phyloP scores from a whole-genome alignment of 2,888 invertebrate species.

The Stegophylla sp. region DNA sequence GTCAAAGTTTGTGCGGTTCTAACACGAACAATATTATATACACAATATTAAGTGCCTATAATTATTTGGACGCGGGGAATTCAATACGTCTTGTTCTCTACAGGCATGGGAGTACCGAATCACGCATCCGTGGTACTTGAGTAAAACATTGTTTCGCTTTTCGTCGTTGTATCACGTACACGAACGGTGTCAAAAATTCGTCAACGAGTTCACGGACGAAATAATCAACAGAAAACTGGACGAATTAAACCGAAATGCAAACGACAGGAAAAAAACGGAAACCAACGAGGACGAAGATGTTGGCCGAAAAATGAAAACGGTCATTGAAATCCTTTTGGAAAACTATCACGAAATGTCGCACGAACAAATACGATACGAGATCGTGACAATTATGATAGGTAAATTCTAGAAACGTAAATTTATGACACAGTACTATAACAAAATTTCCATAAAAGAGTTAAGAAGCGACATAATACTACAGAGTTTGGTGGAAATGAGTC shows the following conservation, averaged over 20 bases:
- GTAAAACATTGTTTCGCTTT: slow-evolving; percentile 35
- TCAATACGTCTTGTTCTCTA: too few species aligned
- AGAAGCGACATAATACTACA: too few species aligned
- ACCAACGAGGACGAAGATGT: slow-evolving; percentile 6
- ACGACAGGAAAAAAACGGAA: not conserved
- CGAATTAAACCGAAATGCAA: not conserved
- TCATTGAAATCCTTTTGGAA: slow-evolving; percentile 41
- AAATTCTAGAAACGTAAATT: not conserved
- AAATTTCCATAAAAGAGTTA: too few species aligned
- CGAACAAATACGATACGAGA: slow-evolving; percentile 60
- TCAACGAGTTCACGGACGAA: slow-evolving; percentile 41
- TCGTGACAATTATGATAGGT: slow-evolving; percentile 60
- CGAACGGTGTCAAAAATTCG: slow-evolving; percentile 36
- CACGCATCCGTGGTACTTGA: slow-evolving; percentile 43
- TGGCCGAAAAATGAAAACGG: slow-evolving; percentile 21
- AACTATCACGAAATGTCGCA: slow-evolving; percentile 49
- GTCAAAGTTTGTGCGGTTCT: too few species aligned
- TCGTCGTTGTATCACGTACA: slow-evolving; percentile 21
- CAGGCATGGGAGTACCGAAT: slow-evolving; percentile 47
- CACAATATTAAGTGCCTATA: too few species aligned
- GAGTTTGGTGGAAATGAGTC: too few species aligned
- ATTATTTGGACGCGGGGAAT: too few species aligned
- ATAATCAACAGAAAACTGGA: slow-evolving; percentile 35
- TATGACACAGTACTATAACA: too few species aligned
- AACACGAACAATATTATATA: too few species aligned